Base-by-base conservation (phyloP, 2,113 vertebrate genomes). In the Syrrhaptes paradoxus region DNA sequence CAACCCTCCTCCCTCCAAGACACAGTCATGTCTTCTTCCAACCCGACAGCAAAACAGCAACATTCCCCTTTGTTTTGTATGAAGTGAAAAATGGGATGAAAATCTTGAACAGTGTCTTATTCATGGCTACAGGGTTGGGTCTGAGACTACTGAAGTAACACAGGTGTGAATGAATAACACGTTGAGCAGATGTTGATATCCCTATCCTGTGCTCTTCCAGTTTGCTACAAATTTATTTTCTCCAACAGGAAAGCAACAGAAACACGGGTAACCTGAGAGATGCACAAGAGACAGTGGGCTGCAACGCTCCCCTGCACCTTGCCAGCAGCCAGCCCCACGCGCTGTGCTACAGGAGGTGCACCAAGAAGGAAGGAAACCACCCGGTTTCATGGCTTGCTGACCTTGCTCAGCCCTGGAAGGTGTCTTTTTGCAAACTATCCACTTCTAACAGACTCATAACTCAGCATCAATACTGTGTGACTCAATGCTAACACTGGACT, bases 21-120 rank as follows among this genome's bases (percentile, higher is more conserved):
- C 71, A 85, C 10, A 2, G 83, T 76, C 6, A 32, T 65, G 20
- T 68, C 80, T 61, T 70, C 80, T 85, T 92, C 70, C 93, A 89
- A 82, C 38, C 62, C 86, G 19, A 72, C 2, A n/a, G 86, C 80
- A 66, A 59, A 93, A 90, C 92, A 94, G 78, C 7, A 4, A 43
- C 94, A 84, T 79, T 94, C 62, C 49, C 73, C 73, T 94, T 87
- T 2, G 2, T 49, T 87, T 48, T 13, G 4, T 5, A 90, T 92
- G 92, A 31, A 45, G 92, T 95, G 96, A 85, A 63, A 49, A 79
- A 95, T 96, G 96, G 71, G 80, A 97, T 97, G 96, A 61, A 81
- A 58, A 17, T 34, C 70, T 72, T 65, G 31, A 41, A 57, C 66
- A 5, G 82, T 3, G 48, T 57, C 94, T 81, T 57, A 31, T 6